Evolutionary conservation across 2,888 invertebrate genomes (phyloP), one percentile per base, ranked within the genome.

Genomic region (Drosophila multiciliata): DNA sequence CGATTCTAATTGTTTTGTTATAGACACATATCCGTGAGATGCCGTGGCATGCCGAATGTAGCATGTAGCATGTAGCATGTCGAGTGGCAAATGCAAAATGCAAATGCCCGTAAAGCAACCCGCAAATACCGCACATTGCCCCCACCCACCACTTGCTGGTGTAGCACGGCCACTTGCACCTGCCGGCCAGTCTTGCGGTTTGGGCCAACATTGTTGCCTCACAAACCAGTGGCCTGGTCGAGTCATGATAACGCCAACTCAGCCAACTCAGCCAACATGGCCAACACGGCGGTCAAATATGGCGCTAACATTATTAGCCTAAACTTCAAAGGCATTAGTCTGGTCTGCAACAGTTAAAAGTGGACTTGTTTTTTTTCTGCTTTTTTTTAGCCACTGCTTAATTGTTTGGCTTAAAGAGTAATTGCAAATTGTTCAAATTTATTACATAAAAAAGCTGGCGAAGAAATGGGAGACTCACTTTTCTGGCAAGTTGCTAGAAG

Each of bases 1-100:
- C 73, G 74, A 68, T 83, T 86, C 82, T 87, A 87, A 87, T 87
- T 87, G 87, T 87, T 87, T 87, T 87, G 87, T 90, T 87, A 87
- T 87, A 89, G 90, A 87, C 87, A 89, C 82, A 86, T 74, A 90
- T 87, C 89, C 87, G 84, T 80, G 75, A 63, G 73, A 76, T 82
- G 76, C 69, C 77, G 73, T 75, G 82, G 59, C 60, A 66, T 72
- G 65, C 75, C 78, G 52, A 57, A 77, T 63, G 55, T 36, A 29
- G 29, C 53, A 35, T 73, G 63, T 83, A 73, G 80, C 75, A 76
- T 26, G 26, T 26, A 5, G 26, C 80, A 84, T 89, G 84, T 12
- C 6, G 15, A 36, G 15, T 15, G 36, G 36, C 15, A 20, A 40
- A 40, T n/a, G 40, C 40, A 40, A 32, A 82, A 84, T 84, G 84